A percentile compares a stretch with the other conserved stretches of the same genome.
Conservation (phyloP, 1,140 invertebrate genomes). For the Bombus ignitus region DNA sequence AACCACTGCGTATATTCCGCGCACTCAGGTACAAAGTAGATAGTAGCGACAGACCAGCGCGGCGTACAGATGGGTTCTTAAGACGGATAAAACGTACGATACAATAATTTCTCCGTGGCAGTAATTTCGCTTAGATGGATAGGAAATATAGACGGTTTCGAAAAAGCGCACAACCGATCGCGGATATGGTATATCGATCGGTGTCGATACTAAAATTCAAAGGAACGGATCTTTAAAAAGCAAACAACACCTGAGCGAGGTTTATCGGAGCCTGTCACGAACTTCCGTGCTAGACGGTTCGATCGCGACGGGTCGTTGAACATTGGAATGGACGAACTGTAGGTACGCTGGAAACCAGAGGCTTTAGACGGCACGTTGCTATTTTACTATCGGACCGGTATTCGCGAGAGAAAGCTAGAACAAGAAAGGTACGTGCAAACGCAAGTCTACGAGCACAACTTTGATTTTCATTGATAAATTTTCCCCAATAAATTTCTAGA, state of each 20-base stretch:
- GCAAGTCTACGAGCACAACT: background rate
- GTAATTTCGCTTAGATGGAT: conserved; percentile 23
- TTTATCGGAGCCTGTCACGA: background rate
- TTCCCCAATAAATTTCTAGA: background rate
- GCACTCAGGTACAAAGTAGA: conserved; percentile 3
- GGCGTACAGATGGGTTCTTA: conserved; percentile 40
- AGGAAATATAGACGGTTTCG: background rate
- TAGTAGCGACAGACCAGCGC: conserved; percentile 4
- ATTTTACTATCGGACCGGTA: background rate
- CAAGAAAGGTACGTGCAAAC: background rate
- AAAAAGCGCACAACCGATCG: background rate
- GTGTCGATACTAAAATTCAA: conserved; percentile 1
- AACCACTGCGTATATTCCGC: background rate
- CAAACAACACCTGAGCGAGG: background rate
- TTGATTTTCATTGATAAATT: background rate
- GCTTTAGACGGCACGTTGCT: no score
- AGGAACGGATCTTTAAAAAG: background rate
- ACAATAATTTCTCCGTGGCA: background rate
- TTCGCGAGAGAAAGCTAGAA: background rate
- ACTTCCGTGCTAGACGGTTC: background rate
- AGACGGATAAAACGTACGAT: conserved; percentile 35
- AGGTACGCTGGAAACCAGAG: background rate
- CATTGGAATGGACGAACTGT: background rate
- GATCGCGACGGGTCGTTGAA: background rate
- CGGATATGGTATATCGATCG: background rate